Percentiles rank a stretch among this genome's conserved stretches.
Conservation (phyloP, 2,113 vertebrate genomes). For the Chamaea fasciata region DNA sequence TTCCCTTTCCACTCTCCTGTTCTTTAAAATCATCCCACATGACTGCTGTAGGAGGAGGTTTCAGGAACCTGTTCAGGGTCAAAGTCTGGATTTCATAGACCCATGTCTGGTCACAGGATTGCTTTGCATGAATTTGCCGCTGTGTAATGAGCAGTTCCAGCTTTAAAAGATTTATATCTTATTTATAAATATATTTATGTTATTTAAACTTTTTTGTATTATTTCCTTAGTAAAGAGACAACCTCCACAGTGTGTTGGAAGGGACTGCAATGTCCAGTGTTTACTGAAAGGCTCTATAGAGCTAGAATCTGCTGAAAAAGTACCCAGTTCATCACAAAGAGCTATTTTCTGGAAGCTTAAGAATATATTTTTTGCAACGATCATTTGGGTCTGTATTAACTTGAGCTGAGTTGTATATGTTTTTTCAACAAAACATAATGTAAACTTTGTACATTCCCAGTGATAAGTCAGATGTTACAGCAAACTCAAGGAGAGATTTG, state of each 20-base stretch:
- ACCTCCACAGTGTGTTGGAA: neutral
- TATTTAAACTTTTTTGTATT: neutral
- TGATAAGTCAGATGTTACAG: neutral
- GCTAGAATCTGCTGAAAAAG: neutral
- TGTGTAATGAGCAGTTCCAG: neutral
- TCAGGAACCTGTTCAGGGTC: neutral
- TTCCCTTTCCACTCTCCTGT: neutral
- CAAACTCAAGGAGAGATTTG: neutral
- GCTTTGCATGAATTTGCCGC: neutral
- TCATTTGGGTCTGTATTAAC: neutral
- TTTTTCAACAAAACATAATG: constrained; percentile 7
- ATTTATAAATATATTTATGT: neutral
- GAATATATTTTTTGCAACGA: neutral
- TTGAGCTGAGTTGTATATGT: neutral
- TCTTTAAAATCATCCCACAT: neutral
- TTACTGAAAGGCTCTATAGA: neutral
- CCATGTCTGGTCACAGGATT: neutral
- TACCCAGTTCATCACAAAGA: neutral
- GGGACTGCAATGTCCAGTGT: neutral
- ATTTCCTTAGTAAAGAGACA: neutral
- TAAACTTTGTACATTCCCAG: constrained; percentile 1
- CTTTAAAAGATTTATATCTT: neutral
- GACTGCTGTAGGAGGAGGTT: neutral
- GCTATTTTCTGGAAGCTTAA: neutral
- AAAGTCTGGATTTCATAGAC: constrained; percentile 5